Base-by-base conservation (phyloP, 2,797 vertebrate genomes). In the Neosilurus hyrtlii region DNA sequence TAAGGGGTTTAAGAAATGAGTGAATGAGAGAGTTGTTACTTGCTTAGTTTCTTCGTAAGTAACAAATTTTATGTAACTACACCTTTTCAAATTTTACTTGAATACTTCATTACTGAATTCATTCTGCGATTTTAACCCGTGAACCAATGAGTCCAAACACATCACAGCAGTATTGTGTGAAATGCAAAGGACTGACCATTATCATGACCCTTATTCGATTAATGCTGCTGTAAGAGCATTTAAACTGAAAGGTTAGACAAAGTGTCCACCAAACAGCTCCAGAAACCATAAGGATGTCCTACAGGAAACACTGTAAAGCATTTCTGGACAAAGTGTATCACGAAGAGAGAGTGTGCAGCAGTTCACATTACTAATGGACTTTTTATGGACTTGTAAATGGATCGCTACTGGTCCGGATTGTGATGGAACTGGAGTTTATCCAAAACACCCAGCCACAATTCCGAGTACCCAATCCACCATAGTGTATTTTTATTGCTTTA, bases 281-380 rank as follows among this genome's bases (percentile, higher is more conserved):
- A 61, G 20, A 76, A 76, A 37, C 56, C 56, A 37, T 18, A 9
- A 15, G 2, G 56, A 22, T 43, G 56, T 61, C 73, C 73, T n/a
- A 61, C 73, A 43, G 18, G 35, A 43, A 26, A 61, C 30, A 75
- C 18, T 54, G n/a, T 9, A 54, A 15, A 72, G 70, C 24, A 26
- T 18, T 15, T 56, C 52, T 35, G 56, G 30, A 37, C 2, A 75
- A 12, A 59, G 30, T 59, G 54, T 59, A 16, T 57, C 16, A 6
- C 7, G 9, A 54, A 52, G 70, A 15, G 4, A 22, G 49, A 1
- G 52, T 74, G 72, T 22, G 16, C 18, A 75, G 56, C 20, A 76
- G 75, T 18, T 77, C 74, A 49, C 35, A 35, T 62, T 77, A 77
- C 74, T 78, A 78, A 78, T 67, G 62, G 35, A 26, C 35, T 43